Evolutionary conservation across 1,140 invertebrate species (phyloP).

Genomic region (Laupala kohalensis): DNA sequence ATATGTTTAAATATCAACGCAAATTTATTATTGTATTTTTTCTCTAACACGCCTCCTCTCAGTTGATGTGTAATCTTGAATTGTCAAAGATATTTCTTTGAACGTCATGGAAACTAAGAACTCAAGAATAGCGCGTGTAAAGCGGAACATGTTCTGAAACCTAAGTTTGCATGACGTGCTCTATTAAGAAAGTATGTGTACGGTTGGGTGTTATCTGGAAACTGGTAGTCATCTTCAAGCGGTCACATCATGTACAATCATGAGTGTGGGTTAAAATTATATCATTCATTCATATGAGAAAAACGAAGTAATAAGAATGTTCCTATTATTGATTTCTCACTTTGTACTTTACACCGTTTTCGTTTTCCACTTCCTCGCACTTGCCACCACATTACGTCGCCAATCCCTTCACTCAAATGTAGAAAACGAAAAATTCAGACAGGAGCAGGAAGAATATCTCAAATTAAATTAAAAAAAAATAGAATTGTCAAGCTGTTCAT

Average conservation of each 20-base stretch:
- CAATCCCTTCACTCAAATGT: too few species aligned
- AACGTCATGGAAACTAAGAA: background rate
- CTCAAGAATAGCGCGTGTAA: background rate
- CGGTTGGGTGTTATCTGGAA: background rate
- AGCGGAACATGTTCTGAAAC: background rate
- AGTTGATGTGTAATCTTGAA: background rate
- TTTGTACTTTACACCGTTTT: too few species aligned
- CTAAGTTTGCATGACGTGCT: background rate
- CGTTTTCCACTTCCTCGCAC: too few species aligned
- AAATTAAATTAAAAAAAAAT: too few species aligned
- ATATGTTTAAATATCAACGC: background rate
- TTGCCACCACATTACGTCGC: too few species aligned
- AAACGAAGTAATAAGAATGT: background rate
- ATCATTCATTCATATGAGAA: background rate
- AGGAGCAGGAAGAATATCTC: too few species aligned
- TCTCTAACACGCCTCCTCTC: background rate
- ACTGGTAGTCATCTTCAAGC: background rate
- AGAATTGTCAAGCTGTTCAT: too few species aligned
- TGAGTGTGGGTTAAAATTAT: background rate
- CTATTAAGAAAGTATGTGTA: background rate
- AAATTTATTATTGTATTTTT: background rate
- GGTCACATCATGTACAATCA: background rate
- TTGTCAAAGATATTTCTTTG: background rate
- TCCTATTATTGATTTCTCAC: background rate
- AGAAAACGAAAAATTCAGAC: too few species aligned